Evolutionary conservation across 2,797 vertebrate genomes (phyloP), one percentile per base, ranked within the genome.

Genomic region (Acanthurus leucopareius): DNA sequence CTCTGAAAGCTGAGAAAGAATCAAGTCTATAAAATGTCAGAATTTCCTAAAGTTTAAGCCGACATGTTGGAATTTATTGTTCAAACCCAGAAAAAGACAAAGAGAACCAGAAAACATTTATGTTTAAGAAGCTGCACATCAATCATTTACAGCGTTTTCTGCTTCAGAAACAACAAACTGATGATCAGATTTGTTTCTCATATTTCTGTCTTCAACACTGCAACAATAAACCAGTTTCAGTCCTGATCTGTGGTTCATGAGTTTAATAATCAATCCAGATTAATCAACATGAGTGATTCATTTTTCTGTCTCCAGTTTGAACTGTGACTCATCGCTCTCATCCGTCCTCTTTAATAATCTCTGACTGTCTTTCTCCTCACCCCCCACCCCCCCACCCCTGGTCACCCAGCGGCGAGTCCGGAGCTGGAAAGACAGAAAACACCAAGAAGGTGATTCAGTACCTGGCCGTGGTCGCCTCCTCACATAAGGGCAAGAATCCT

Each of bases 361-460:
- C 57, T 45, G n/a, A 58, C 25, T 35, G 14, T 54, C 54, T 83
- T 16, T 0, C n/a, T 58, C 48, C 51, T 82, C 3, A 20, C n/a
- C 45, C 51, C 59, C 77, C 40, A n/a, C n/a, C n/a, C n/a, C n/a
- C n/a, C n/a, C n/a, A n/a, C n/a, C n/a, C n/a, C n/a, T n/a, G n/a
- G n/a, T n/a, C n/a, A n/a, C n/a, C 73, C 75, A 99, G 98, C 66
- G 98, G 98, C 22, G 98, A 99, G 94, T 99, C 98, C 52, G 98
- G 98, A 64, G 98, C 98, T 1, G 98, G 98, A 25, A 99, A 99
- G 91, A 99, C 98, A 0, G 98, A 99, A 89, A 99, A 99, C 85
- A 99, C 98, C 87, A 99, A 99, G 92, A 99, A 99, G 85, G 98
- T 99, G 80, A 99, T 99, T 91, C 98, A 99, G 93, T 99, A 99